Base-by-base conservation (phyloP, 1,140 invertebrate species). In the Bombus fervidus region DNA sequence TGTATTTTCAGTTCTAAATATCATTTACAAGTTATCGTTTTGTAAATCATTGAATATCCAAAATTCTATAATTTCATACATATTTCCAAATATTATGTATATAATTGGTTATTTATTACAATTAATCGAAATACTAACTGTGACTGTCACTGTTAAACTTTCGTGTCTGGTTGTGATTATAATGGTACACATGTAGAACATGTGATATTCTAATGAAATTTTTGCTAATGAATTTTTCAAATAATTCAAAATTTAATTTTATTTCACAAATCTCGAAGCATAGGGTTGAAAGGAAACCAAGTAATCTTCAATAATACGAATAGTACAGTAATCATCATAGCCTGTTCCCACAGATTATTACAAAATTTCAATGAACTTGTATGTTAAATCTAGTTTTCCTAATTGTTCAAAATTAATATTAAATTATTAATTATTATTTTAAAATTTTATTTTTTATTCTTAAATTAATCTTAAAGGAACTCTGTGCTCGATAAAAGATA, bases 251-350 rank as follows among this genome's bases (percentile, higher is more conserved):
- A 62, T n/a, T 18, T 53, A 53, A 6, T 53, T 6, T 53, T 53
- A 53, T 53, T 53, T 0, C 18, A 53, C 5, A 18, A 53, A 53
- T 53, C 1, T 6, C 18, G 47, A 18, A 6, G 47, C 18, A 6
- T 18, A 15, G 0, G 43, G 15, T 18, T 18, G 1, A 53, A 53
- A 53, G 6, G 18, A 53, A 53, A 53, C 47, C 47, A 53, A 18
- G 6, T 53, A 53, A 22, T 62, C 3, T n/a, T 62, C 28, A n/a
- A 62, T 3, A 12, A 12, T n/a, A 62, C 28, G 4, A 62, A 62
- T 5, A 1, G 1, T 13, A 2, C 1, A 62, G 1, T n/a, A 62
- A n/a, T 62, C 59, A 0, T 4, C 28, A 4, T n/a, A n/a, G 28
- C 12, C 2, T n/a, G 18, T n/a, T n/a, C 1, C 12, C 28, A 62